Base-by-base conservation (phyloP, 2,797 vertebrate species). In the Danio aesculapii region DNA sequence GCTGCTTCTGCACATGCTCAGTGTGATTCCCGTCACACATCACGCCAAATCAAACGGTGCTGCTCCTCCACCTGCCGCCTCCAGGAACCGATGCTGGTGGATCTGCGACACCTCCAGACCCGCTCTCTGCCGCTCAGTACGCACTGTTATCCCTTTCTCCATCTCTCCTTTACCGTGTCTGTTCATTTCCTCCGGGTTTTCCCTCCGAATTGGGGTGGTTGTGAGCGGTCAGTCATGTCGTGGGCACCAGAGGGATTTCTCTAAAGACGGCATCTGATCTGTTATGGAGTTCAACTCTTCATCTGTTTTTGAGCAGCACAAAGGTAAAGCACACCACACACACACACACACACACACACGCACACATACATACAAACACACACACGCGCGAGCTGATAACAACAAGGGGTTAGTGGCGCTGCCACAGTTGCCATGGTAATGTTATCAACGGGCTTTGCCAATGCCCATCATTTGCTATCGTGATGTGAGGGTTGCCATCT, bases 271-370 rank as follows among this genome's bases (percentile, higher is more conserved):
- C 62, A 12, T 75, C 17, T 59, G 16, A 79, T 85, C 81, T 69
- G 83, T 81, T 83, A 96, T 97, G 96, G 96, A 97, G 92, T 96
- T 97, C 90, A 95, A 93, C 90, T 88, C 93, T 64, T 94, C 95
- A 0, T 94, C 95, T 19, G 90, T 95, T 75, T 96, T 97, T 84
- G 95, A 95, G 90, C 95, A 94, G 84, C 95, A 93, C 43, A 95
- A 95, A 95, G 96, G 96, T 97, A 95, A 94, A 92, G 57, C 50
- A 46, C 13, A 52, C 43, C 52, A 58, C 17, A 49, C 41, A 8
- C 52, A 49, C 46, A 52, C 8, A 52, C 52, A 3, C 63, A 62
- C 11, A 47, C 16, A 17, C 16, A 5, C 16, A 47, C 9, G 21
- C 44, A 41, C 10, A 39, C 43, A 6, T 46, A 58, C 17, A 49